Percentiles rank a stretch among this genome's conserved stretches.
phyloP scores from a whole-genome alignment of 1,140 invertebrate species.

The Phymastichus coffea region DNA sequence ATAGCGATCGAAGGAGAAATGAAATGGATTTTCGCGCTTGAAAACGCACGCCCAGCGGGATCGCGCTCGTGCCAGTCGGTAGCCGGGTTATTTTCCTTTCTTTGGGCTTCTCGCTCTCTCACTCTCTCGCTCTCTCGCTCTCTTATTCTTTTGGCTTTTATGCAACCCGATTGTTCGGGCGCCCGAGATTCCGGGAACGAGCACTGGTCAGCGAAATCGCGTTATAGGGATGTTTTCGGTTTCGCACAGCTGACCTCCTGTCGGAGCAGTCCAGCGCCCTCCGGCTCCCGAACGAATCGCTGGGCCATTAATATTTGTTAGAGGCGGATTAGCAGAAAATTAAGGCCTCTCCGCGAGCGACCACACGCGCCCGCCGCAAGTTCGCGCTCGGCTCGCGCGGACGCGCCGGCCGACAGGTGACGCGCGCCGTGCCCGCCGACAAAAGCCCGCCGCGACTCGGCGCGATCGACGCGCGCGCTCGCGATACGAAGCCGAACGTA shows the following conservation, averaged over 20 bases:
- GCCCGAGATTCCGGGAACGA: neutral
- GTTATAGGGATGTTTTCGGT: no score
- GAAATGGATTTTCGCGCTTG: conserved; percentile 29
- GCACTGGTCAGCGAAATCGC: conserved; percentile 8
- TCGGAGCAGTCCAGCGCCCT: no score
- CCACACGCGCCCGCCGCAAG: no score
- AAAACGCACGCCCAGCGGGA: conserved; percentile 16
- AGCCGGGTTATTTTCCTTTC: neutral
- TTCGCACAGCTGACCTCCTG: conserved; percentile 5
- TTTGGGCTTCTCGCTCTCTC: neutral
- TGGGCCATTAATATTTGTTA: neutral
- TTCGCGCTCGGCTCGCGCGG: no score
- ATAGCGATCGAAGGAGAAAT: neutral
- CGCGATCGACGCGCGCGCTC: no score
- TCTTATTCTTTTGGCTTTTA: neutral
- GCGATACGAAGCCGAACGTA: no score
- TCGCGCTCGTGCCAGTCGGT: conserved; percentile 10
- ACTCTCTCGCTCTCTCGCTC: no score
- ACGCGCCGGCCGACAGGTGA: neutral
- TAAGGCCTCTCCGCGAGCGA: no score
- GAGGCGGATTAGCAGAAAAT: neutral
- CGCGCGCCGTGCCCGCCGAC: neutral
- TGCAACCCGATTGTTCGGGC: no score
- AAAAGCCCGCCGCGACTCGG: no score
- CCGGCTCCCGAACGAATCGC: neutral